Evolutionary conservation across 2,113 vertebrate genomes (phyloP), one percentile per base, ranked within the genome.

Genomic region (Macroglossus sobrinus): DNA sequence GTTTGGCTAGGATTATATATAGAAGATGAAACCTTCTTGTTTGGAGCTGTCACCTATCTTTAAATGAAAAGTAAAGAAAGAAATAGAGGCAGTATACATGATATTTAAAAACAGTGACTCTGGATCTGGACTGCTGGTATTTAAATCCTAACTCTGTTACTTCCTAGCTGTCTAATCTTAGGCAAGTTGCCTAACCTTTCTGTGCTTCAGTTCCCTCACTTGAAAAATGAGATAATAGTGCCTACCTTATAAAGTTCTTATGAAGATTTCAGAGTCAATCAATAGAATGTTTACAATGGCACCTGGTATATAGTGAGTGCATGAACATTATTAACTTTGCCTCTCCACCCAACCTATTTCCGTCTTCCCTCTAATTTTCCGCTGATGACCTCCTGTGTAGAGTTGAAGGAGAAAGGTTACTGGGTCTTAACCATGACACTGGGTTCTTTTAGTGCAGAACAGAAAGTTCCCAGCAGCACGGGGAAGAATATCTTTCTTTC

Each of bases 1-100:
- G 19, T 84, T 40, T 96, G 75, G 79, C n/a, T 71, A 57, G 50
- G 19, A 94, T 88, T 84, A 79, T 47, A 24, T 82, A 75, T 35
- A 61, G 19, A 95, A 81, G 59, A 45, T 68, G 22, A 76, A 96
- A 68, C 7, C 8, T 47, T 38, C n/a, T 81, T 89, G 38, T 59
- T 88, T 74, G 26, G 68, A 43, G 28, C 45, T 76, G 69, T 89
- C 43, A 80, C 11, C 69, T 92, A 1, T 84, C 74, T 94, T 82
- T 84, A 87, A 94, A 85, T 94, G 61, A 57, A 86, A 93, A 94
- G 26, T 38, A 71, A 38, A 89, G 72, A 95, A 93, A 81, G n/a
- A 69, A 75, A 6, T 59, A 69, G 43, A 86, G 21, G 18, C 71
- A 64, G 21, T 21, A 35, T 74, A 78, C 24, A 24, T 45, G 55